Evolutionary conservation across 2,797 vertebrate species (phyloP).

Genomic region (Tangara arthus): DNA sequence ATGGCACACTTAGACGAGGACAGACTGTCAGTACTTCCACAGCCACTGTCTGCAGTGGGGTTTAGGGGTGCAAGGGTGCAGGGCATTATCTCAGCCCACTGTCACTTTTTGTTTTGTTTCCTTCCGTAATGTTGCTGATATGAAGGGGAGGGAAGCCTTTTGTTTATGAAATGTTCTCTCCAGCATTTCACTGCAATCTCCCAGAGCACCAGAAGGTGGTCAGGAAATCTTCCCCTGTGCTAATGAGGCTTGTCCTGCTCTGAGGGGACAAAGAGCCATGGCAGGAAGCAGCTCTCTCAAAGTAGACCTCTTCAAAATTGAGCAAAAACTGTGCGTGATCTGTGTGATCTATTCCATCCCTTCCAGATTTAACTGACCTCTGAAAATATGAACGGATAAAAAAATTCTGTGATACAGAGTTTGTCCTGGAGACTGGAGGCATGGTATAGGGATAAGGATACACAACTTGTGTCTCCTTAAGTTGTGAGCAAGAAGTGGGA

Average conservation of each 20-base stretch:
- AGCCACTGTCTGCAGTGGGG: background rate
- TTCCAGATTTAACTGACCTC: background rate
- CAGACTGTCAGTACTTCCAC: background rate
- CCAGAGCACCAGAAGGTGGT: rapidly evolving
- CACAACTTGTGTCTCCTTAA: background rate
- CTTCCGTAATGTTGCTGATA: background rate
- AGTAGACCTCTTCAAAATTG: background rate
- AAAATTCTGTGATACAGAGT: background rate
- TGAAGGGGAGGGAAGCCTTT: background rate
- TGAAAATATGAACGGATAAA: background rate
- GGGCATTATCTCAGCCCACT: background rate
- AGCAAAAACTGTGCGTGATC: background rate
- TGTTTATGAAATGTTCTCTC: background rate
- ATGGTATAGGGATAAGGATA: background rate
- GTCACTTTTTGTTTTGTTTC: background rate
- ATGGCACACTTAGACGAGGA: rapidly evolving
- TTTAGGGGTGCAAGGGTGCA: background rate
- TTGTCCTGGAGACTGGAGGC: background rate
- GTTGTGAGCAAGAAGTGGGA: background rate
- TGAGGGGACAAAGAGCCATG: background rate
- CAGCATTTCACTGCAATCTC: background rate
- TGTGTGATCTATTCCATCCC: background rate
- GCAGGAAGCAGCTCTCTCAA: background rate
- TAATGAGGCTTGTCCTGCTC: background rate
- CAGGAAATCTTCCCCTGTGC: background rate